phyloP scores from a whole-genome alignment of 2,888 invertebrate genomes.

The Melipona beecheii region DNA sequence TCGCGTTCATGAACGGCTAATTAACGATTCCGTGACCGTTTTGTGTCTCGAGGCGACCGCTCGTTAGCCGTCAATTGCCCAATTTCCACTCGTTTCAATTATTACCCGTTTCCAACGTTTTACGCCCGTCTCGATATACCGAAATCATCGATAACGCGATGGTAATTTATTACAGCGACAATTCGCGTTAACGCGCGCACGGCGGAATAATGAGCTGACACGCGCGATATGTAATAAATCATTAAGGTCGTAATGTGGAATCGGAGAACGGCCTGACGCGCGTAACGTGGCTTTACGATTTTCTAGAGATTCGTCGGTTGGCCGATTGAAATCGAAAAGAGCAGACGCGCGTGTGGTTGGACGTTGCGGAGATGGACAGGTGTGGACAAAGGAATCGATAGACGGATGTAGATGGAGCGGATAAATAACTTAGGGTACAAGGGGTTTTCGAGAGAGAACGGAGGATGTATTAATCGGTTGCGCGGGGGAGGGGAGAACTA shows the following conservation, averaged over 20 bases:
- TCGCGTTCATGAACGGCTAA: slow-evolving; percentile 28
- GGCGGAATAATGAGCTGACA: neutral
- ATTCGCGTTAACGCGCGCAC: neutral
- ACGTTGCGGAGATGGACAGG: neutral
- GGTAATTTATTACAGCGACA: slow-evolving; percentile 16
- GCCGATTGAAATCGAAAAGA: neutral
- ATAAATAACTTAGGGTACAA: neutral
- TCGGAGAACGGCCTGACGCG: neutral
- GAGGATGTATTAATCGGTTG: neutral
- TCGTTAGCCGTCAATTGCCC: slow-evolving; percentile 15
- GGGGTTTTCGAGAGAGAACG: neutral
- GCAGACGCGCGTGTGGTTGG: neutral
- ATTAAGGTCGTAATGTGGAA: too few species aligned
- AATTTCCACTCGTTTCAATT: slow-evolving; percentile 10
- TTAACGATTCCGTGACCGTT: slow-evolving; percentile 19
- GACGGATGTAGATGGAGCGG: neutral
- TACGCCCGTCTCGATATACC: neutral
- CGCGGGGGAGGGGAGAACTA: too few species aligned
- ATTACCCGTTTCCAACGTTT: neutral
- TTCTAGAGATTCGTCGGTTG: neutral
- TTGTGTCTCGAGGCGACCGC: slow-evolving; percentile 1
- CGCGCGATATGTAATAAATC: neutral
- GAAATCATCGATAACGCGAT: neutral
- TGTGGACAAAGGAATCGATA: neutral
- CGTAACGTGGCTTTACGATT: neutral